Percentiles rank a stretch among this genome's conserved stretches.
phyloP scores from a whole-genome alignment of 2,888 invertebrate genomes.

The Spialia ferax region DNA sequence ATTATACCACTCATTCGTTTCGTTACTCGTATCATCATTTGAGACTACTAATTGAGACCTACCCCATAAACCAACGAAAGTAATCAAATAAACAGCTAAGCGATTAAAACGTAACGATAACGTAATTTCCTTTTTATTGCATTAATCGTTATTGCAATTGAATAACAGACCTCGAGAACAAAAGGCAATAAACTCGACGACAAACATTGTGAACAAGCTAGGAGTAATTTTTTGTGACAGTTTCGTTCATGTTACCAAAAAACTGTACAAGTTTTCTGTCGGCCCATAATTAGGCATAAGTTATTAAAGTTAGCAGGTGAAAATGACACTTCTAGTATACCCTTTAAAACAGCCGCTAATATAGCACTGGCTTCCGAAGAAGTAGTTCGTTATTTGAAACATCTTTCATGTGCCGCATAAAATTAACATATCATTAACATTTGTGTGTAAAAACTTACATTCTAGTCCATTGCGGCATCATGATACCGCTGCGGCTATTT shows the following conservation, averaged over 20 bases:
- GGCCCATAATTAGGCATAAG: neutral
- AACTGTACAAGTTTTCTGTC: conserved; percentile 7
- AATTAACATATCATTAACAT: conserved; percentile 21
- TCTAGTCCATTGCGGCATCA: neutral
- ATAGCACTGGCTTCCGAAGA: conserved; percentile 12
- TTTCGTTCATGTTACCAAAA: conserved; percentile 11
- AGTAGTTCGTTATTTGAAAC: conserved; percentile 7
- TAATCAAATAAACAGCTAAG: neutral
- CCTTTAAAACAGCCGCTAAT: conserved; percentile 13
- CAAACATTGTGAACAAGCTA: neutral
- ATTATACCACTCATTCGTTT: too few relatives aligned
- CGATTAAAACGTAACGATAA: neutral
- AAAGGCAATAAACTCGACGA: neutral
- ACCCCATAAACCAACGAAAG: neutral
- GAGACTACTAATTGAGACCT: too few relatives aligned
- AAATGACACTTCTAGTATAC: conserved; percentile 8
- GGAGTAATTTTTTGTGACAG: conserved; percentile 6
- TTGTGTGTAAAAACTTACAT: neutral
- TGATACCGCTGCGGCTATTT: neutral
- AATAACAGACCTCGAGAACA: neutral
- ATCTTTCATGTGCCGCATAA: conserved; percentile 17
- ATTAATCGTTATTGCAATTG: neutral
- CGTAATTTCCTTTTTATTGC: neutral
- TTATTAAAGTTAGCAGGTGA: conserved; percentile 17
- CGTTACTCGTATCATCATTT: too few relatives aligned